Evolutionary conservation across 1,140 invertebrate genomes (phyloP), one percentile per base, ranked within the genome.

Genomic region (Halyomorpha halys): DNA sequence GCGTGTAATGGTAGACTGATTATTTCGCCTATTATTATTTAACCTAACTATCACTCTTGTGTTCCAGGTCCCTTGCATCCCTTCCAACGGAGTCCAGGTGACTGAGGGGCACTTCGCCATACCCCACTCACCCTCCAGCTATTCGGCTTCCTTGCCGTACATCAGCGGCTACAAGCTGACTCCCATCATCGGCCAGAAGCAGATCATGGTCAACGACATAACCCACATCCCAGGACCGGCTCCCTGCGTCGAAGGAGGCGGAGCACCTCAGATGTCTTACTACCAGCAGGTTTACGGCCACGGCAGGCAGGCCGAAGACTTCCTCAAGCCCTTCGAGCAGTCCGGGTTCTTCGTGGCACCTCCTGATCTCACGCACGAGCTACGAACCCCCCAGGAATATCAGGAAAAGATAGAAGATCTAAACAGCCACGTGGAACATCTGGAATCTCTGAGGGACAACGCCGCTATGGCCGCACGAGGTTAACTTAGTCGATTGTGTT

Each of bases 151-250:
- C 15, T 3, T 64, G 5, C 63, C 63, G 1, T 54, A 34, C 63
- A 64, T 64, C 44, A 34, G 30, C 39, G 63, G 63, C 8, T 64
- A 64, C 63, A 14, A 34, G n/a, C 30, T 64, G 63, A 44, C 49
- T 1, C 63, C 63, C n/a, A 56, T 64, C 30, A 44, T 44, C 53
- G 27, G 49, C 9, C 39, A 56, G 27, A 64, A 64, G 34, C 47
- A 64, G 53, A 39, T 64, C 21, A 15, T 44, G 3, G 44, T 64
- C 30, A 47, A 64, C 27, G 63, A 64, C 47, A 19, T n/a, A 6
- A 16, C 21, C 5, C 30, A 34, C 59, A 30, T 61, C 25, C n/a
- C 30, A 6, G 25, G 25, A 9, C 23, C 18, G 25, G 23, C 25
- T 3, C 27, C 27, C 14, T 18, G 23, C 27, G 59, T 23, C 27